phyloP scores from a whole-genome alignment of 2,888 invertebrate species.

The Leptopilina drosophilae region DNA sequence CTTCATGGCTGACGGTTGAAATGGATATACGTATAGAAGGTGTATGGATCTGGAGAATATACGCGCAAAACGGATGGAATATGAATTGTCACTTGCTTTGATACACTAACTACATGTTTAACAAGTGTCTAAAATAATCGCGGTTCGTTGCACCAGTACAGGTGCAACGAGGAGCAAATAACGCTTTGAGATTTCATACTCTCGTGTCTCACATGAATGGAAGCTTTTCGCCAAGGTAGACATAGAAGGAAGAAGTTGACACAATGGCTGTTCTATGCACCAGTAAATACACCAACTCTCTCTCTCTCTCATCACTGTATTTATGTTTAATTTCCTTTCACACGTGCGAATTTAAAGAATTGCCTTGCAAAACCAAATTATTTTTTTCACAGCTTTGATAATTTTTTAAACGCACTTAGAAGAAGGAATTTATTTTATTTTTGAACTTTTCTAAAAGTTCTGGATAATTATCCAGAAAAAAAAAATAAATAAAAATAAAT shows the following conservation, averaged over 20 bases:
- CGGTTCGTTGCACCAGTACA: slow-evolving; percentile 33
- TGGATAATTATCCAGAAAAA: no score
- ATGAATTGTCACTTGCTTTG: slow-evolving; percentile 32
- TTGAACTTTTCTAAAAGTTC: no score
- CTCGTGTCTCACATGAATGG: slow-evolving; percentile 17
- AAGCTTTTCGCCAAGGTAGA: slow-evolving; percentile 20
- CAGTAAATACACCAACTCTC: neutral
- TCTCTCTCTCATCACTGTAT: neutral
- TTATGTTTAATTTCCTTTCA: neutral
- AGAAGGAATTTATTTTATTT: no score
- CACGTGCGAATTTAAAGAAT: neutral
- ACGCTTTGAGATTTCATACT: slow-evolving; percentile 25
- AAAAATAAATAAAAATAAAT: no score
- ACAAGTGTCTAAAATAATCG: slow-evolving; percentile 25
- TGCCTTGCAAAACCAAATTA: no score
- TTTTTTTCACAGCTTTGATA: no score
- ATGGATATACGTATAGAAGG: neutral
- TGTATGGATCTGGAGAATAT: neutral
- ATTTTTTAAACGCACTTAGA: no score
- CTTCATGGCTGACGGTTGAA: slow-evolving; percentile 3
- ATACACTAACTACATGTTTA: slow-evolving; percentile 24
- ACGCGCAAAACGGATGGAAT: slow-evolving; percentile 1
- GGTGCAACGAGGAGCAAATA: slow-evolving; percentile 35
- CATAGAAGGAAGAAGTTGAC: slow-evolving; percentile 5
- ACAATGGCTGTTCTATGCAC: neutral